Base-by-base conservation (phyloP, 2,888 invertebrate genomes). In the Caenorhabditis sulstoni region DNA sequence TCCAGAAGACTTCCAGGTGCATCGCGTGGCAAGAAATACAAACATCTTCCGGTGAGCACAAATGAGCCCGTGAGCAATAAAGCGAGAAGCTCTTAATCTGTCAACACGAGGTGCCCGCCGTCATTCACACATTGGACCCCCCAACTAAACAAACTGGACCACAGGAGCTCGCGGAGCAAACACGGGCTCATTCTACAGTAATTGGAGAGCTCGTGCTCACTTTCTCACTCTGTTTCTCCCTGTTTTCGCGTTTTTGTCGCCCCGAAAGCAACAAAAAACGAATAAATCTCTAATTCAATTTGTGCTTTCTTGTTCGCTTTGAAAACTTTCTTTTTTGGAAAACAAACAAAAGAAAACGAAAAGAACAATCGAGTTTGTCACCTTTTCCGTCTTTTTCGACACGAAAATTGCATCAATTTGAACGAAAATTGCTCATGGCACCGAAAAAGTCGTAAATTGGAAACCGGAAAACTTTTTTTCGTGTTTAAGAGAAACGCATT, bases 1-100 rank as follows among this genome's bases (percentile, higher is more conserved):
- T 22, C 14, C 50, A 52, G 50, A 22, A 1, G 9, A n/a, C n/a
- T 55, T 37, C 18, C 55, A 44, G 44, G 41, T 39, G 7, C 3
- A 18, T 39, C 3, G 37, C 44, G 39, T 8, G 35, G 16, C n/a
- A 35, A 11, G 18, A 16, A 8, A 22, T 29, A 16, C 39, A 5
- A 50, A 22, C 0, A 18, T 47, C 12, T 0, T 59, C 8, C 41
- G n/a, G n/a, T 16, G 14, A 12, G 39, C 18, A n/a, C 7, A 29
- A 29, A 29, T 29, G 41, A 41, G 14, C 23, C 53, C 45, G 61
- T 70, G 52, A 70, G 55, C 62, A 68, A 18, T 41, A 61, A 71
- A 61, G 61, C 8, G 18, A 41, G 39, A 29, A 49, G 23, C 58
- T 20, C 47, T 29, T 71, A 71, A 71, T 71, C 71, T 71, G 71